Base-by-base conservation (phyloP, 1,140 invertebrate species). In the Homalodisca vitripennis region DNA sequence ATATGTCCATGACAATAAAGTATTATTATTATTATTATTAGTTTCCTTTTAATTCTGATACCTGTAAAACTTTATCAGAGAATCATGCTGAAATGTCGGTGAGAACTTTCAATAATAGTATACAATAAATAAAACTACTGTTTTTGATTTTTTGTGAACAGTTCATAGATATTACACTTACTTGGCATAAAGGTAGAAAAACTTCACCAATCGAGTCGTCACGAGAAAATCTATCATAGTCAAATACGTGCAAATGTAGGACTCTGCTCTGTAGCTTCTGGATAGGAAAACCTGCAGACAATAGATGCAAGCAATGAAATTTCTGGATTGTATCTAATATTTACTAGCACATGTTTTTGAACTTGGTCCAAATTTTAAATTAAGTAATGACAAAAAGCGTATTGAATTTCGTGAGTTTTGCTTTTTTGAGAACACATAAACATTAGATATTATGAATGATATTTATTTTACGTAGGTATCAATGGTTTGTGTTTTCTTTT, bases 141-240 rank as follows among this genome's bases (percentile, higher is more conserved):
- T 41, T 6, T 41, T 41, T 41, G 34, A 41, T 41, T 17, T n/a
- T n/a, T n/a, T n/a, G 17, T 10, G 34, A 41, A 41, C 34, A 41
- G 17, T 41, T 10, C 34, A n/a, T n/a, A n/a, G n/a, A n/a, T n/a
- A 17, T 41, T 41, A 10, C 17, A 6, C 34, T 41, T 84, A 95
- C 93, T 88, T 96, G 93, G 77, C 93, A 95, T 14, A 97, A 83
- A 6, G 95, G 95, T 71, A 97, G 79, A 79, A 97, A 95, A 65
- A 97, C 92, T 81, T 97, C 95, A n/a, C 95, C 95, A 78, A 97
- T 97, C 20, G 94, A 96, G 79, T 97, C 95, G 78, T 97, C 95
- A 74, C 94, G 84, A 22, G 93, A 97, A 81, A 97, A 97, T 74
- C 95, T 86, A 82, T 97, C 94, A 81, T 97, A 97, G 80, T 97